A percentile compares a stretch with the other conserved stretches of the same genome.
Conservation (phyloP, 2,797 vertebrate species). For the Chiloscyllium punctatum region DNA sequence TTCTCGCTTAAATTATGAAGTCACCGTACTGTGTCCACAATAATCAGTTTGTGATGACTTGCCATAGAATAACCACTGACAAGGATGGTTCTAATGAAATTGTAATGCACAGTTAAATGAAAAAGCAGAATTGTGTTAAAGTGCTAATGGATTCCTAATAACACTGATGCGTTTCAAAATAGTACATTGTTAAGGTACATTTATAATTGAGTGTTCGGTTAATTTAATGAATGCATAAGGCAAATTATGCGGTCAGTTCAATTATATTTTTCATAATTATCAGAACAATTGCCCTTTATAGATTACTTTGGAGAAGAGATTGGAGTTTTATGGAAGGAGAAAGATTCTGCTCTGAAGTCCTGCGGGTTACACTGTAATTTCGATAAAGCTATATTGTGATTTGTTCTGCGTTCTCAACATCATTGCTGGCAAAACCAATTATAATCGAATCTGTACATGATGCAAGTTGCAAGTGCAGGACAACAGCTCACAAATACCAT, state of each 20-base stretch:
- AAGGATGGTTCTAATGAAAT: slow-evolving; percentile 21
- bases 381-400: neutral
- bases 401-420: neutral
- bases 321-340: neutral
- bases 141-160: slow-evolving; percentile 33
- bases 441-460: neutral
- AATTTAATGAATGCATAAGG: slow-evolving; percentile 25
- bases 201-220: neutral
- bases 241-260: slow-evolving; percentile 23
- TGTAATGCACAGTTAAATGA: slow-evolving; percentile 31
- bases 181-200: slow-evolving; percentile 3
- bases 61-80: neutral
- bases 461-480: neutral
- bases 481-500: neutral
- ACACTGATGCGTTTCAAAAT: neutral
- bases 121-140: slow-evolving; percentile 22
- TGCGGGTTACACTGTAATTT: neutral
- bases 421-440: neutral
- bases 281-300: neutral
- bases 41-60: slow-evolving; percentile 21
- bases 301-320: neutral
- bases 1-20: neutral
- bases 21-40: slow-evolving; percentile 18
- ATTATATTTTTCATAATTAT: slow-evolving; percentile 27
- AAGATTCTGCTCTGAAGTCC: neutral